Evolutionary conservation across 2,113 vertebrate species (phyloP).

Genomic region (Marcusenius ussheri): DNA sequence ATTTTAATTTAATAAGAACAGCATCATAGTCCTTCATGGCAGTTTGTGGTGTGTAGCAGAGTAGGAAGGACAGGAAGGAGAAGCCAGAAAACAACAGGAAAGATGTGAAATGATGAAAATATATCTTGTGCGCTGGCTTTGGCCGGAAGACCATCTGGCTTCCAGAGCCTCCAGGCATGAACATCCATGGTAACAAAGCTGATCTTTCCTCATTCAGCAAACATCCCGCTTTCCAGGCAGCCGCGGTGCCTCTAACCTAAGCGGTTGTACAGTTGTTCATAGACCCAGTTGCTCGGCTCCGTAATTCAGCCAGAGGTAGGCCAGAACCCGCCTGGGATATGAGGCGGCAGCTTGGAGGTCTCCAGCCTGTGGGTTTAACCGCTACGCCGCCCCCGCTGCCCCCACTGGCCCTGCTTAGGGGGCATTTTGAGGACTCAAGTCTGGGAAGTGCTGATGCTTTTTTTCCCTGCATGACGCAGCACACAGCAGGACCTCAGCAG

Average conservation of each 20-base stretch:
- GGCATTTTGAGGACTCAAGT: background rate
- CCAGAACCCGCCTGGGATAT: background rate
- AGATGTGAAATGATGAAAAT: background rate
- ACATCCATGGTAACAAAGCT: background rate
- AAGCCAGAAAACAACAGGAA: background rate
- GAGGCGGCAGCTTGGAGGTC: background rate
- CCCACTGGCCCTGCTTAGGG: background rate
- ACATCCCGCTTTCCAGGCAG: background rate
- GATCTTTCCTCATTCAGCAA: background rate
- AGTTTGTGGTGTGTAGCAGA: background rate
- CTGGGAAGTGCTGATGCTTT: background rate
- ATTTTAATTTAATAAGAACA: background rate
- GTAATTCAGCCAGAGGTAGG: background rate
- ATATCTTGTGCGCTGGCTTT: background rate
- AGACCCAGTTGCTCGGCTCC: background rate
- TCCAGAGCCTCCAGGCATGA: background rate
- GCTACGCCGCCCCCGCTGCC: background rate
- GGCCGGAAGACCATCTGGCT: background rate
- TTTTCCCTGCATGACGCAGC: background rate
- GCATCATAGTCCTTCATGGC: background rate
- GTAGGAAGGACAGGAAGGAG: background rate
- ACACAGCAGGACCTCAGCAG: background rate
- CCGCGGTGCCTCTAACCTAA: background rate
- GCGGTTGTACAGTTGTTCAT: background rate
- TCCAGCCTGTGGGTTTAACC: background rate